Evolutionary conservation across 1,140 invertebrate genomes (phyloP).

Genomic region (Parapsyche elsis): DNA sequence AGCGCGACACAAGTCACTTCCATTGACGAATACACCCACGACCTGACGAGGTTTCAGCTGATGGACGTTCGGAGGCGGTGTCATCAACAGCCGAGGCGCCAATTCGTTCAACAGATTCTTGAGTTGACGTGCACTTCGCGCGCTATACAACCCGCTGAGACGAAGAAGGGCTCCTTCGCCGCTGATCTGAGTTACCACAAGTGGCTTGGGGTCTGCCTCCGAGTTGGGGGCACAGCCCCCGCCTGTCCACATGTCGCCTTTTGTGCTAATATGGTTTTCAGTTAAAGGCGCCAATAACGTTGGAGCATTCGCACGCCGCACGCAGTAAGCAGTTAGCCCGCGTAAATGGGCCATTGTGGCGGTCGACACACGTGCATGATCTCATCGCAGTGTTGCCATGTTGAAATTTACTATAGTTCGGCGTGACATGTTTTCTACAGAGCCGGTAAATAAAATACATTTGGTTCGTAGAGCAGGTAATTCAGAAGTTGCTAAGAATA

Average conservation of each 20-base stretch:
- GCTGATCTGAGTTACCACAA: conserved; percentile 59
- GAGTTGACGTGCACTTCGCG: neutral
- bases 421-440: too few relatives aligned
- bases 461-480: too few relatives aligned
- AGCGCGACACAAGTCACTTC: neutral
- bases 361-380: too few relatives aligned
- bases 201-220: conserved; percentile 72
- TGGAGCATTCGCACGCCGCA: neutral
- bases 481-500: too few relatives aligned
- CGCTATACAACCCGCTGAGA: neutral
- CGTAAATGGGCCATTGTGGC: too few relatives aligned
- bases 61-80: neutral
- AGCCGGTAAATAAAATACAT: too few relatives aligned
- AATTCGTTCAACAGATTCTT: neutral
- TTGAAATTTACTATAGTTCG: too few relatives aligned
- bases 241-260: neutral
- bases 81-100: neutral
- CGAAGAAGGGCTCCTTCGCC: neutral
- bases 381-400: too few relatives aligned
- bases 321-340: neutral
- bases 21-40: neutral
- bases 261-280: neutral
- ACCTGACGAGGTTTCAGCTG: neutral
- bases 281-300: neutral
- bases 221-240: conserved; percentile 69